Evolutionary conservation across 2,797 vertebrate species (phyloP), one percentile per base, ranked within the genome.

Genomic region (Microctenopoma lineatum): DNA sequence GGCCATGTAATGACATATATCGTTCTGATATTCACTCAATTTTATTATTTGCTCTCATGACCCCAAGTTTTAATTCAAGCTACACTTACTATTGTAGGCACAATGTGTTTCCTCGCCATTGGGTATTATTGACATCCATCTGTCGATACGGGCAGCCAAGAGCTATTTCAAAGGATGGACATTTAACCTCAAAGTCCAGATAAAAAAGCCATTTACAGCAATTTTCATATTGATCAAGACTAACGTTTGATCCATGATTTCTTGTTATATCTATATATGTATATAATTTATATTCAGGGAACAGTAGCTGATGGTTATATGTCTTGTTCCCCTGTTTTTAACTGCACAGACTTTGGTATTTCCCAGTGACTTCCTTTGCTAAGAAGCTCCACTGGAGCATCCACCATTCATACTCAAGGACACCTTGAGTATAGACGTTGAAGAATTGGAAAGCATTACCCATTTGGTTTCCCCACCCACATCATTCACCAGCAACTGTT

Each of bases 161-260:
- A 42, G 34, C 42, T 58, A 15, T 57, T 75, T 62, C 36, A 65
- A 36, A 66, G 44, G 48, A 76, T 44, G 21, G 34, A 57, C 57
- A 68, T 70, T 6, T 62, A 66, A 53, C 51, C 57, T 71, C 15
- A 68, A 61, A 39, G 62, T 16, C 52, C 42, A 59, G 54, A 79
- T 75, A 65, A 80, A 69, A 45, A 41, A 73, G 44, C 44, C 53
- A 63, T 78, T 83, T 65, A 75, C 46, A 70, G 46, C 53, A 11
- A 68, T 82, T 56, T 39, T 74, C 59, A 59, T 79, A 83, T 76
- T 73, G 79, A 86, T 86, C 65, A 42, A 36, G 46, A 7, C 32
- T 13, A 26, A 73, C 46, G 50, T 76, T 74, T 69, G 59, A 32
- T 60, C 52, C 46, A 1, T 5, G 13, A 48, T 63, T 59, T 72